Conservation (phyloP, 2,888 invertebrate species). For the Temnothorax ravouxi region DNA sequence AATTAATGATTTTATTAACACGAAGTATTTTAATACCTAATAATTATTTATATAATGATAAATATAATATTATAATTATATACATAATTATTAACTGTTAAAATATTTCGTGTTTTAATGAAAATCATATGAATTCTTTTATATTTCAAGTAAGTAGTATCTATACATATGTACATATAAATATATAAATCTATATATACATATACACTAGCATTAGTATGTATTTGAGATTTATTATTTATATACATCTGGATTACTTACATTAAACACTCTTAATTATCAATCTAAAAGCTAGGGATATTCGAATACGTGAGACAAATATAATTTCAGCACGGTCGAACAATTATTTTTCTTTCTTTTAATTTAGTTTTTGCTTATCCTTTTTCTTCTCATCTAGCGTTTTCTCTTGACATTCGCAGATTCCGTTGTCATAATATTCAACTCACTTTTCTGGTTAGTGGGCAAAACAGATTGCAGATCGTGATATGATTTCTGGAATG, state of each 20-base stretch:
- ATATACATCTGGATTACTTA: background rate
- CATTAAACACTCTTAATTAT: background rate
- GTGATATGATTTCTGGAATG: background rate
- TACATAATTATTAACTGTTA: background rate
- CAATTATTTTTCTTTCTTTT: slow-evolving; percentile 4
- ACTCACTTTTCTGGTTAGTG: background rate
- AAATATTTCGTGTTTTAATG: background rate
- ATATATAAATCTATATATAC: background rate
- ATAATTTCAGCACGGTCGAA: slow-evolving; percentile 11
- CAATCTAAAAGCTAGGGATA: background rate
- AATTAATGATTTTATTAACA: background rate
- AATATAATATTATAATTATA: background rate
- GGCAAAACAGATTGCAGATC: background rate
- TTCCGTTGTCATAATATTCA: background rate
- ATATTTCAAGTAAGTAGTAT: background rate
- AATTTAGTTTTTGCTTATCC: background rate
- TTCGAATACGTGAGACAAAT: background rate
- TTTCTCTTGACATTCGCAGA: background rate
- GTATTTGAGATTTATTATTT: background rate
- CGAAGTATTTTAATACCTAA: background rate
- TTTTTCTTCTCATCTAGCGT: background rate
- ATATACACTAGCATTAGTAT: background rate
- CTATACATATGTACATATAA: background rate
- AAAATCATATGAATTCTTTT: background rate
- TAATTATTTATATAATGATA: background rate